Evolutionary conservation across 2,888 invertebrate species (phyloP).

Genomic region (Drosophila histrio): DNA sequence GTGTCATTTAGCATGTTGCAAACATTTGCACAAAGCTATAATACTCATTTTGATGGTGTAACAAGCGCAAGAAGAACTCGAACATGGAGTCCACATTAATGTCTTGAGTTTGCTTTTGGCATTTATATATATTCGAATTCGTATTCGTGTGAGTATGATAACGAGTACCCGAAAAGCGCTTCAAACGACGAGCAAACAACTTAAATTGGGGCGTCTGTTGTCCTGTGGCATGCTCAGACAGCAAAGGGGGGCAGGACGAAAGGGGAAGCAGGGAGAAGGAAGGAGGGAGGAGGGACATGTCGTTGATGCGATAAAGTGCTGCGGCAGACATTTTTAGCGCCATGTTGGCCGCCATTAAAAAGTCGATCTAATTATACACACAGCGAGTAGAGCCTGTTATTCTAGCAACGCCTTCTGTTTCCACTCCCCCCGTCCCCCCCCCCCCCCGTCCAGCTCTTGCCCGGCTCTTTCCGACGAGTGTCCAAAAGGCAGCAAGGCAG

Average conservation of each 20-base stretch:
- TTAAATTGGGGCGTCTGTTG: constrained; percentile 55
- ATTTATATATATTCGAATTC: constrained; percentile 49
- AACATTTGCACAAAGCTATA: background rate
- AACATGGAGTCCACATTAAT: constrained; percentile 50
- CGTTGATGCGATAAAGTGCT: constrained; percentile 65
- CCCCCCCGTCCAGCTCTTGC: background rate
- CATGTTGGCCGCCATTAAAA: constrained; percentile 71
- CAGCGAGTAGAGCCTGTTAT: constrained; percentile 49
- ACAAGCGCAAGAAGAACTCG: constrained; percentile 23
- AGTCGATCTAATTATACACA: constrained; percentile 73
- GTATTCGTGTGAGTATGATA: background rate
- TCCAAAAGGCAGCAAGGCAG: constrained; percentile 3
- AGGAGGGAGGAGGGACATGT: background rate
- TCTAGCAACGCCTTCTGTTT: constrained; percentile 37
- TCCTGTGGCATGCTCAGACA: constrained; percentile 34
- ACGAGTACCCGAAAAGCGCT: constrained; percentile 24
- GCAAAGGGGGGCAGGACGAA: background rate
- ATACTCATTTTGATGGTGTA: background rate
- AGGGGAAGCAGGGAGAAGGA: background rate
- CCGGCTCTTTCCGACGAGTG: background rate
- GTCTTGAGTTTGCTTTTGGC: constrained; percentile 63
- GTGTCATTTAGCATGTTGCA: too few relatives aligned
- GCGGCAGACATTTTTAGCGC: constrained; percentile 70
- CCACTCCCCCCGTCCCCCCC: background rate
- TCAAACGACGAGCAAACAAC: constrained; percentile 41